Base-by-base conservation (phyloP, 2,797 vertebrate species). In the Linurgus olivaceus region DNA sequence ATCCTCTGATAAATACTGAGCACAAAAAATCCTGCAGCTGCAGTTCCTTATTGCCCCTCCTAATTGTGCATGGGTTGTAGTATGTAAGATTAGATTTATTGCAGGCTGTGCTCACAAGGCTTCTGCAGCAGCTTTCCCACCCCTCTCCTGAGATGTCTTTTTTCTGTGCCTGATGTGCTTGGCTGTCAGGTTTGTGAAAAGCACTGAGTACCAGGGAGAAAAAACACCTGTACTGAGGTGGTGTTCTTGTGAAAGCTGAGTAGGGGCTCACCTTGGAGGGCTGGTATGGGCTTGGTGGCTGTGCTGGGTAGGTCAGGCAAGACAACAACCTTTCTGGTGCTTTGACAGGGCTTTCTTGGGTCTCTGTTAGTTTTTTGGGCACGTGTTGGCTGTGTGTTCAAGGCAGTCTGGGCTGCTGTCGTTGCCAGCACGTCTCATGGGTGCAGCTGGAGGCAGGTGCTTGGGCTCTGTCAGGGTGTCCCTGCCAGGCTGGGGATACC, bases 1-100 rank as follows among this genome's bases (percentile, higher is more conserved):
- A 97, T 96, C 89, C 80, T 94, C 16, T 97, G 97, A 97, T 97
- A 98, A 97, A 97, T 95, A 94, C 74, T 31, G 24, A 48, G 62
- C 96, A 93, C 89, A 90, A 92, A 63, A 95, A 97, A 96, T 93
- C 95, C 97, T 97, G 95, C 96, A 96, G 96, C 79, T 84, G 42
- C 58, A 57, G 3, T 58, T 91, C 24, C 93, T 92, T 94, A 86
- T 93, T 95, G 68, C 93, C 96, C 82, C 94, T 96, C 94, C 96
- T 65, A 94, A 95, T 90, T 96, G 51, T 90, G 95, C 94, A 59
- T 97, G 89, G 86, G 88, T 96, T 93, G 40, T 97, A 97, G 96
- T 98, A 95, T 78, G 71, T 95, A 95, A 94, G 83, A 42, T 89
- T 90, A 23, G 13, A 45, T 78, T 75, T 77, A 57, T 44, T 9